Conservation (phyloP, 1,140 invertebrate species). For the Bombus polaris region DNA sequence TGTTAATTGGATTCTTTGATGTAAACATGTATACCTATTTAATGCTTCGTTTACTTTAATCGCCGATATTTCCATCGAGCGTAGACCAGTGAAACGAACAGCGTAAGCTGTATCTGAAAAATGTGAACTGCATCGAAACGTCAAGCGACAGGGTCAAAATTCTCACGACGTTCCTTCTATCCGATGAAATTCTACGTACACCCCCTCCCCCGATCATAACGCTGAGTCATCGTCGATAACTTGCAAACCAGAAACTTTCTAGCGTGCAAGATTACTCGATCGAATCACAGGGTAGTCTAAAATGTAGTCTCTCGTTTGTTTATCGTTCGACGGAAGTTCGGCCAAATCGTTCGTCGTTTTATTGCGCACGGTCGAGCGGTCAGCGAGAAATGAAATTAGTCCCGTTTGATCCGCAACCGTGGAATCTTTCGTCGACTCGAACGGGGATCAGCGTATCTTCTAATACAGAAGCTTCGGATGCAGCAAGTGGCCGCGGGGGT, state of each 20-base stretch:
- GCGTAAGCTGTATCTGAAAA: neutral
- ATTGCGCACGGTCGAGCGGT: constrained; percentile 58
- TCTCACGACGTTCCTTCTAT: too few species aligned
- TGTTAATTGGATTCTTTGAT: constrained; percentile 8
- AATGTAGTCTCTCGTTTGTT: neutral
- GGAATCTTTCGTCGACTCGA: constrained; percentile 49
- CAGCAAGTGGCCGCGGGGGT: constrained; percentile 59
- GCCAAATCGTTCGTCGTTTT: constrained; percentile 27
- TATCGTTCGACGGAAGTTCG: neutral
- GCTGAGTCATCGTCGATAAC: neutral
- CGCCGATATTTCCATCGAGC: neutral
- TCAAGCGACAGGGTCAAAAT: too few species aligned
- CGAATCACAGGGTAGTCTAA: too few species aligned
- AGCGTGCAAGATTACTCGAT: too few species aligned
- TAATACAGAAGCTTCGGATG: constrained; percentile 46
- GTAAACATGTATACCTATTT: neutral
- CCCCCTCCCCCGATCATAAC: neutral
- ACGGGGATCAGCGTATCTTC: neutral
- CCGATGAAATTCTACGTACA: too few species aligned
- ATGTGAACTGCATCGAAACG: too few species aligned
- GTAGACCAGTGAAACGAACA: neutral
- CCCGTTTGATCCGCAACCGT: constrained; percentile 46
- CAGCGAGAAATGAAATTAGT: constrained; percentile 67
- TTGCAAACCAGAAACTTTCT: neutral
- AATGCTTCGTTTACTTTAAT: constrained; percentile 9